These are phyloP conservation scores for Rostratula benghalensis DNA, from an alignment of 2,113 vertebrate species.

Conservation along the genomic window DNA sequence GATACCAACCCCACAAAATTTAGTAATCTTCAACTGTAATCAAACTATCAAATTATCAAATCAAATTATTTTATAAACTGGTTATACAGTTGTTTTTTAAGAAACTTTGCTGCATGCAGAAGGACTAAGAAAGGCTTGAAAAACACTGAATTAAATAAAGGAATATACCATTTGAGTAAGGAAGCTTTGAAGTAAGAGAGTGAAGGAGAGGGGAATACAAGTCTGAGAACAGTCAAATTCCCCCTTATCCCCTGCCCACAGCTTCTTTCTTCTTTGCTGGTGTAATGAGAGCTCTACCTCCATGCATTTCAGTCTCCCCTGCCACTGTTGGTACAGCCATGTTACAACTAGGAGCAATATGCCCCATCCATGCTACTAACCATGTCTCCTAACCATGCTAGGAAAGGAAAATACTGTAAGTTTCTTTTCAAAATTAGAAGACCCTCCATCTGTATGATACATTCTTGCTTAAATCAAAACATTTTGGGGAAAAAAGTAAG, in stretches of 20 bases:
- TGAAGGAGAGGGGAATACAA: background rate
- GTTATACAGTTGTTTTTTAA: too few relatives aligned
- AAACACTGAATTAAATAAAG: background rate
- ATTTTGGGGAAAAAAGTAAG: background rate
- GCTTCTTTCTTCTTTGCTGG: background rate
- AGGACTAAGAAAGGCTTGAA: background rate
- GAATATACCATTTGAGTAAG: background rate
- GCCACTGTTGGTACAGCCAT: background rate
- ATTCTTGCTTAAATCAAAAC: background rate
- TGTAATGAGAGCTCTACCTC: background rate
- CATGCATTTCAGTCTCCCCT: background rate
- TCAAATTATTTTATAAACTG: background rate
- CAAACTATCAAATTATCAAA: background rate
- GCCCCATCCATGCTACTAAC: background rate
- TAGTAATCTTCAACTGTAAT: background rate
- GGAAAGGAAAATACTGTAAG: background rate
- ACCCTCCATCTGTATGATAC: background rate
- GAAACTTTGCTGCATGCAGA: background rate
- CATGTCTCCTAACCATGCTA: background rate
- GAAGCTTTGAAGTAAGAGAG: background rate
- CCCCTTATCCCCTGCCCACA: background rate
- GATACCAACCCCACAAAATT: background rate
- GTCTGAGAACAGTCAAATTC: background rate
- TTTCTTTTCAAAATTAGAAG: background rate
- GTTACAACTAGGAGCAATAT: background rate